Evolutionary conservation across 1,140 invertebrate species (phyloP).

Genomic region (Plutomurus gul): DNA sequence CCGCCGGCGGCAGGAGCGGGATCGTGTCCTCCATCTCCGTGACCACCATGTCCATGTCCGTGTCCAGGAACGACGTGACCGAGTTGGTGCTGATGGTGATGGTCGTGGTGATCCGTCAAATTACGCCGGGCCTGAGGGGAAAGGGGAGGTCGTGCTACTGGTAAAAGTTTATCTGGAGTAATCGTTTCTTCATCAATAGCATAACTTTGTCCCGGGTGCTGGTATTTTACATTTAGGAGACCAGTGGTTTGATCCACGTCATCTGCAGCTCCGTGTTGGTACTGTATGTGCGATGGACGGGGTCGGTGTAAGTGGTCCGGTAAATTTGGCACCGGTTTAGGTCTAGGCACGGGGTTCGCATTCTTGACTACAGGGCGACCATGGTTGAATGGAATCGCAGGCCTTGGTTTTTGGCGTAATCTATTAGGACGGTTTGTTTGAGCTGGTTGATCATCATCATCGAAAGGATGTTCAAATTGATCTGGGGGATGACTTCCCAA

Average conservation of each 20-base stretch:
- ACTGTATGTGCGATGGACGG: slow-evolving; percentile 50
- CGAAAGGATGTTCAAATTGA: neutral
- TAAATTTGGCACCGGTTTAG: slow-evolving; percentile 46
- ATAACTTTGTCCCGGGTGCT: slow-evolving; percentile 36
- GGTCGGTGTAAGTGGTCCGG: slow-evolving; percentile 52
- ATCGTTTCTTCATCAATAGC: slow-evolving; percentile 4
- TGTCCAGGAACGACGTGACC: neutral
- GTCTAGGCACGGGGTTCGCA: neutral
- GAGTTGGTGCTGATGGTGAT: slow-evolving; percentile 27
- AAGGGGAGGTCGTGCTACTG: slow-evolving; percentile 4
- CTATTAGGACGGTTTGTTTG: neutral
- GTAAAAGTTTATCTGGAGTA: slow-evolving; percentile 22
- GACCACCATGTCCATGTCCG: slow-evolving; percentile 9
- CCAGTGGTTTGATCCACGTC: slow-evolving; percentile 47
- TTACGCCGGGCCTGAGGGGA: slow-evolving; percentile 31
- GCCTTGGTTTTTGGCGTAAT: neutral
- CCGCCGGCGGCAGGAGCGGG: too few species aligned
- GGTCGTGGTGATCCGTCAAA: slow-evolving; percentile 43
- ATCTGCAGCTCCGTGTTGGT: slow-evolving; percentile 52
- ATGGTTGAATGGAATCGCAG: neutral
- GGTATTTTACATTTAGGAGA: slow-evolving; percentile 36
- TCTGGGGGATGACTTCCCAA: neutral
- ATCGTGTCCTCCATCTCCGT: slow-evolving; percentile 12
- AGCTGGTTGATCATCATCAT: neutral
- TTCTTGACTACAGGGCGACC: neutral